phyloP scores from a whole-genome alignment of 2,113 vertebrate species.

The Polypterus senegalus region DNA sequence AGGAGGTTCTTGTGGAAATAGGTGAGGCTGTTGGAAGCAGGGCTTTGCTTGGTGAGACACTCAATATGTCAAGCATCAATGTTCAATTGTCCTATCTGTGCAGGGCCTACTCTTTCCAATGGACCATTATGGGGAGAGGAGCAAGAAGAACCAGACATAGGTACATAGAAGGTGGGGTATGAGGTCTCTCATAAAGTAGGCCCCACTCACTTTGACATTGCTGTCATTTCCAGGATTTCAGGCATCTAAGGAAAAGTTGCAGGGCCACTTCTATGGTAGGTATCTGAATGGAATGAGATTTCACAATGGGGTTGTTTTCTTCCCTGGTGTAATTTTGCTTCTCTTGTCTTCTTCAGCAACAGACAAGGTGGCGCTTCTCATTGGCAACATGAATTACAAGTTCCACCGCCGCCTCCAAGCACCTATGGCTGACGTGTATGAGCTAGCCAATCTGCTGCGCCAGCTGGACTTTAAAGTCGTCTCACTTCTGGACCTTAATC shows the following conservation, averaged over 20 bases:
- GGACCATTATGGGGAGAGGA: too few relatives aligned
- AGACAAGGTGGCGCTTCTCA: conserved; percentile 74
- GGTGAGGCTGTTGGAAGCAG: conserved; percentile 32
- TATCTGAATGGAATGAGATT: too few relatives aligned
- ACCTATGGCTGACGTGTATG: conserved; percentile 64
- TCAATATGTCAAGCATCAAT: background rate
- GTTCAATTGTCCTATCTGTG: background rate
- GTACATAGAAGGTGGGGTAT: too few relatives aligned
- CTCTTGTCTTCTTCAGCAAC: conserved; percentile 43
- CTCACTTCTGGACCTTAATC: conserved; percentile 66
- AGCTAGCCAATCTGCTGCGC: conserved; percentile 56
- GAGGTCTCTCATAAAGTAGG: too few relatives aligned
- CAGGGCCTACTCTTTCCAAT: conserved; percentile 24
- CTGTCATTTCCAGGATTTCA: too few relatives aligned
- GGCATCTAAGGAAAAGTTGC: too few relatives aligned
- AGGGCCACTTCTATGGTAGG: too few relatives aligned
- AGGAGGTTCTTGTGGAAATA: conserved; percentile 42
- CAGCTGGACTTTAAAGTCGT: conserved; percentile 80
- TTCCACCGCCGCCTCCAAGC: conserved; percentile 60
- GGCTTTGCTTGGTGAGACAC: fast-evolving
- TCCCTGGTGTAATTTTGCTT: too few relatives aligned
- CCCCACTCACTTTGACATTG: too few relatives aligned
- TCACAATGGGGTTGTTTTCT: too few relatives aligned
- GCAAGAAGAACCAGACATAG: too few relatives aligned
- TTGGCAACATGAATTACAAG: conserved; percentile 72